Base-by-base conservation (phyloP, 2,888 invertebrate species). In the Neuroscelio doddi region DNA sequence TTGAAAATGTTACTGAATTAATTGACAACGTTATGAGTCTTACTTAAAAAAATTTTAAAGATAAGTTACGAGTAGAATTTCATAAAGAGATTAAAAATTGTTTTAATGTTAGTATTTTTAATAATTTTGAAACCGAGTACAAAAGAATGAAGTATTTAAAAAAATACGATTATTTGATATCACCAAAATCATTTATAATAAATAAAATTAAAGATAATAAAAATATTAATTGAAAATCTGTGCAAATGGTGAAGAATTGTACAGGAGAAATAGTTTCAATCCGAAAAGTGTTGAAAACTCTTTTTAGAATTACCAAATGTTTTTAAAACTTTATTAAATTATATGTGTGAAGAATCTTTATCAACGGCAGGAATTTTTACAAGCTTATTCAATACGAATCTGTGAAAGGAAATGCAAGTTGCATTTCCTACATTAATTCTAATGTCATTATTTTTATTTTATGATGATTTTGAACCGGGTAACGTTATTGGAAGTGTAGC, bases 401-500 rank as follows among this genome's bases (percentile, higher is more conserved):
- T 39, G 8, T 39, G 39, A 14, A 39, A 39, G 9, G 3, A 39
- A 2, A 16, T 39, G 8, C 7, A 39, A 39, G 4, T 3, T 3
- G 21, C 2, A 3, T 39, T 10, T 39, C 4, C 3, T 10, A 30
- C 16, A n/a, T 38, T 39, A 39, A 38, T 17, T 1, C 21, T 59
- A 5, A 14, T 59, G n/a, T 52, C 45, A 0, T 24, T 61, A 27
- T 46, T 30, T 24, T 16, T 64, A 1, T 64, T 58, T 24, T 58
- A 27, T 30, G 66, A 66, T 42, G 62, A 66, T 14, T 46, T 51
- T 24, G 62, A 66, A 36, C 8, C 34, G 0, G 51, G 45, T 3
- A 52, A 66, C 16, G 57, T 57, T 7, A 42, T 65, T 8, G 55
- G 51, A 0, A 50, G 57, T 8, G 38, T 55, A 42, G 46, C 65